Evolutionary conservation across 2,888 invertebrate species (phyloP).

Genomic region (Sarcophaga carnaria): DNA sequence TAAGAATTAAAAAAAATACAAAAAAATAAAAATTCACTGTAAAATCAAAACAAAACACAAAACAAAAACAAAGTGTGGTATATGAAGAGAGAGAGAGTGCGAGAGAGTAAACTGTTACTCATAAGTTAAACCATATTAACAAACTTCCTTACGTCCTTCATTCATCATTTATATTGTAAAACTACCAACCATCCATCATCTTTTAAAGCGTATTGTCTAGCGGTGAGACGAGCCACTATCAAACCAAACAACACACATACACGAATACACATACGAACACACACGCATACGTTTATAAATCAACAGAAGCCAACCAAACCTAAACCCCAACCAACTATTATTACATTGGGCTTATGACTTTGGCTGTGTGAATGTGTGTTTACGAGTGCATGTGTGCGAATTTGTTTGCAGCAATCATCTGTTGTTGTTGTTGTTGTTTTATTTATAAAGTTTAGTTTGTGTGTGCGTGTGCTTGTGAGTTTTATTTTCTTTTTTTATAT

Average conservation of each 20-base stretch:
- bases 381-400: not conserved
- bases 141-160: not conserved
- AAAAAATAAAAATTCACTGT: not conserved
- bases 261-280: not conserved
- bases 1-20: not conserved
- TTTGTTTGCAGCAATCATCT: constrained; percentile 27
- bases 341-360: constrained; percentile 25
- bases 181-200: too few species aligned
- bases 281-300: not conserved
- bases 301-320: not conserved
- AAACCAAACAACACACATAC: not conserved
- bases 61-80: not conserved
- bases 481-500: constrained; percentile 30
- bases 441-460: constrained; percentile 16
- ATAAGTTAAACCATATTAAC: not conserved
- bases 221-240: not conserved
- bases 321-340: not conserved
- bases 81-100: too few species aligned
- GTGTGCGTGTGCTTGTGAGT: constrained; percentile 24
- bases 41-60: not conserved
- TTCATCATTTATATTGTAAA: not conserved
- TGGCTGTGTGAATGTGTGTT: not conserved
- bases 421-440: constrained; percentile 23
- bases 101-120: too few species aligned
- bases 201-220: too few species aligned